Percentiles rank a stretch among this genome's conserved stretches.
Conservation (phyloP, 2,113 vertebrate species). For the Lontra canadensis region DNA sequence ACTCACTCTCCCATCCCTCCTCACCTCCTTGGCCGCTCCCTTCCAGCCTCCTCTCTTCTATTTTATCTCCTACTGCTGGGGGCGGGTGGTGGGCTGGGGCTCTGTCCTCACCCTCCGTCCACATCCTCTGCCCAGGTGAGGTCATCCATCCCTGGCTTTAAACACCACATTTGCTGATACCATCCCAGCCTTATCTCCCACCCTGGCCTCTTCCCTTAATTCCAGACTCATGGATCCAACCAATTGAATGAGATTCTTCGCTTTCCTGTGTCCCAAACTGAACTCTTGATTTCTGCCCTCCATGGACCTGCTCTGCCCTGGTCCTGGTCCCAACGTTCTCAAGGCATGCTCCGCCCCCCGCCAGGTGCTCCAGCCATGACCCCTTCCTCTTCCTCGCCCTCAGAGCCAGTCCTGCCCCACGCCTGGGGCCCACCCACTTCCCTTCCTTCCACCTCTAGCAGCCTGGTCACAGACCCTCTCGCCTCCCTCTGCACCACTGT, state of each 20-base stretch:
- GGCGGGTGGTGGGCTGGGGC: background rate
- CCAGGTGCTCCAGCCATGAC: background rate
- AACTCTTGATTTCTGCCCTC: background rate
- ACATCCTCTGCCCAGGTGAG: background rate
- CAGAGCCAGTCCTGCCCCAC: too few species aligned
- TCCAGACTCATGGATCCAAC: background rate
- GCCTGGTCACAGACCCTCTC: background rate
- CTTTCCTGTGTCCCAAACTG: background rate
- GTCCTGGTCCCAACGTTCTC: background rate
- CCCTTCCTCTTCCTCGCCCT: background rate
- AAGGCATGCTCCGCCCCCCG: background rate
- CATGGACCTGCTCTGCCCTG: background rate
- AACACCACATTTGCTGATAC: background rate
- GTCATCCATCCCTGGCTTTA: background rate
- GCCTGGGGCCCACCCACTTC: background rate
- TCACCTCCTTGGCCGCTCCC: background rate
- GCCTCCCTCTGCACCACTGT: background rate
- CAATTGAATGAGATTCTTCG: background rate
- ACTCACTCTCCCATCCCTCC: background rate
- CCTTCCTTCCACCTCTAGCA: background rate
- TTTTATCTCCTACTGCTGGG: background rate
- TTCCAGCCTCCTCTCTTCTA: background rate
- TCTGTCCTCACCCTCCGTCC: background rate
- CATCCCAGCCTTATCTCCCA: background rate
- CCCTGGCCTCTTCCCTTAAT: background rate